phyloP scores from a whole-genome alignment of 2,888 invertebrate genomes.

The Trichogramma evanescens region DNA sequence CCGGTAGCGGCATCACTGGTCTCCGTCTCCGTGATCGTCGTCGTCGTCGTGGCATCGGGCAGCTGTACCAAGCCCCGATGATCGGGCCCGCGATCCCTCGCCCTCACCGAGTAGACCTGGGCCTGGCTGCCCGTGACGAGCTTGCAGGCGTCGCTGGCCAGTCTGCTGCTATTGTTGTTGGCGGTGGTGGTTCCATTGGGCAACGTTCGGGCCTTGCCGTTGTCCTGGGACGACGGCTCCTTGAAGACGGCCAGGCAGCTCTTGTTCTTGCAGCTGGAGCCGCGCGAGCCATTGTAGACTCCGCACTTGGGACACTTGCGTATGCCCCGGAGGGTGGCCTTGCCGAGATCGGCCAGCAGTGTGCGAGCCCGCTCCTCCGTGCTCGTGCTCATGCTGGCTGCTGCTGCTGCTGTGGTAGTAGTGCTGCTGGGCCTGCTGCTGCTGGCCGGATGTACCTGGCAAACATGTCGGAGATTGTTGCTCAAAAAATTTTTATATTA shows the following conservation, averaged over 20 bases:
- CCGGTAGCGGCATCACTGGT: too few species aligned
- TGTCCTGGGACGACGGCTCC: constrained; percentile 39
- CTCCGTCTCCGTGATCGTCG: too few species aligned
- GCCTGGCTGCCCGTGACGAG: constrained; percentile 57
- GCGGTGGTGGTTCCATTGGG: too few species aligned
- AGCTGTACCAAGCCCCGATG: constrained; percentile 67
- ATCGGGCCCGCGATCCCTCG: constrained; percentile 63
- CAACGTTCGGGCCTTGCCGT: constrained; percentile 46
- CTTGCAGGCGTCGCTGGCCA: constrained; percentile 60
- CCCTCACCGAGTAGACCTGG: constrained; percentile 62
- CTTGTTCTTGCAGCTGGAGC: constrained; percentile 67
- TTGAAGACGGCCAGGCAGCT: constrained; percentile 62
- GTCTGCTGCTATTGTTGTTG: constrained; percentile 35
- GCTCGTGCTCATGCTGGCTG: constrained; percentile 40
- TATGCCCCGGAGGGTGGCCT: constrained; percentile 63
- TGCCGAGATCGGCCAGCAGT: constrained; percentile 54
- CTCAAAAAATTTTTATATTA: too few species aligned
- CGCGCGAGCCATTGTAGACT: constrained; percentile 67
- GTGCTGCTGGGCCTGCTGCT: too few species aligned
- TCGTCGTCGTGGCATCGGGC: constrained; percentile 28
- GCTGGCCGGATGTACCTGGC: too few species aligned
- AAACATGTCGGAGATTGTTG: too few species aligned
- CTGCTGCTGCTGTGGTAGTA: too few species aligned
- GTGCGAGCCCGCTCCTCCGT: constrained; percentile 44
- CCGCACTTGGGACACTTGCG: constrained; percentile 71